A percentile compares a stretch with the other conserved stretches of the same genome.
These are phyloP conservation scores for Henricia sp. DNA, from an alignment of 53 echinoderm and acorn worm species.

Conservation along the genomic window DNA sequence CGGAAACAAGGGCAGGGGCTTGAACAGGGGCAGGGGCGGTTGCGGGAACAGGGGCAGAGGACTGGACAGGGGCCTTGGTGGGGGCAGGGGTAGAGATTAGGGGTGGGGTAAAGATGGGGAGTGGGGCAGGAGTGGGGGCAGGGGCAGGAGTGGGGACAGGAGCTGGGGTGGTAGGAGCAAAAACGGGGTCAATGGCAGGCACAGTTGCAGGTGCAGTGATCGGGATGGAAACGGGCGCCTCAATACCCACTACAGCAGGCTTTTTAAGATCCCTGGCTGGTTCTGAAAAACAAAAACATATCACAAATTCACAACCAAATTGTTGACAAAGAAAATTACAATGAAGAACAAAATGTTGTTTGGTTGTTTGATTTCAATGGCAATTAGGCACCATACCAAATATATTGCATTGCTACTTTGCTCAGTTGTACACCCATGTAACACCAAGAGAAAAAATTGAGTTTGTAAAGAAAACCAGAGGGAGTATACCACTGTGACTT, in stretches of 20 bases:
- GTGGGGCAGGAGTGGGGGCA: not conserved
- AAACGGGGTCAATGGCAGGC: not conserved
- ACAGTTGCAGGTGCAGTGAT: not conserved
- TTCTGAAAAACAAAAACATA: not conserved
- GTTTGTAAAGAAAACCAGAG: too few relatives aligned
- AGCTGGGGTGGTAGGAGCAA: too few relatives aligned
- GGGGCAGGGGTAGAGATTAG: not conserved
- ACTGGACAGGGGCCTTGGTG: not conserved
- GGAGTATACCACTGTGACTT: too few relatives aligned
- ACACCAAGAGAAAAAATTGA: too few relatives aligned
- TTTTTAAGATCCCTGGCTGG: not conserved
- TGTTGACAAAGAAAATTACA: too few relatives aligned
- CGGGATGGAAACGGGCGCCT: not conserved
- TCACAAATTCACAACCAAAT: too few relatives aligned
- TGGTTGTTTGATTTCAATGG: too few relatives aligned
- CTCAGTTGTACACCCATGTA: too few relatives aligned
- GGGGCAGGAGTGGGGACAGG: not conserved
- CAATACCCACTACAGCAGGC: conserved; percentile 1
- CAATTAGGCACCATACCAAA: too few relatives aligned
- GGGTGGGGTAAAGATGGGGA: not conserved
- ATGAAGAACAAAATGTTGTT: too few relatives aligned
- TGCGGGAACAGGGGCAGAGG: not conserved
- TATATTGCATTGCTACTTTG: too few relatives aligned
- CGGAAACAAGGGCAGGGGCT: too few relatives aligned
- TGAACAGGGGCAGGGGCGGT: conserved; percentile 7